Base-by-base conservation (phyloP, 2,797 vertebrate species). In the Limosa lapponica region DNA sequence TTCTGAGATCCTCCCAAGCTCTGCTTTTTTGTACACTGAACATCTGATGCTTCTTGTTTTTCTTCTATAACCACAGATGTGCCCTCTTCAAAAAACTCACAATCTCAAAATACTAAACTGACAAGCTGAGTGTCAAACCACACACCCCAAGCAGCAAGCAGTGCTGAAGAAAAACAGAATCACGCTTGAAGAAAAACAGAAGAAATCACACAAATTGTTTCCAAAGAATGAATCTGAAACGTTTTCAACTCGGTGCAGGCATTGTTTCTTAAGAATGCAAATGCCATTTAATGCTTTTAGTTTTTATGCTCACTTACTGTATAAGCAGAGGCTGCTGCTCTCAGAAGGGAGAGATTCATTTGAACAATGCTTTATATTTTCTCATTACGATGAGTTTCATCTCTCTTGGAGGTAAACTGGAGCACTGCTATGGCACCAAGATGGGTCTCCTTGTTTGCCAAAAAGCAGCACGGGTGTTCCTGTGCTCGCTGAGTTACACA, bases 61-160 rank as follows among this genome's bases (percentile, higher is more conserved):
- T 92, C 87, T 94, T 89, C 89, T 95, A 78, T 93, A 97, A 97
- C 97, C 97, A 97, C 96, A 97, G 83, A 95, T 89, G 93, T 82
- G 77, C 95, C 97, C 96, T 97, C 97, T 97, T 97, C 94, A 97
- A 97, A 97, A 97, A 96, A 81, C 84, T 95, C 90, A 90, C 81
- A 96, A 89, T 96, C 95, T 97, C 93, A 96, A 95, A 96, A 74
- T 41, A 80, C 90, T 91, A 87, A 94, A 85, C 91, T 91, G 95
- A 87, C 97, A 82, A 57, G 95, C 90, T 75, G 62, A 82, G 95
- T 66, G 90, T 95, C 87, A 97, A 96, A 97, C 95, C 90, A 95
- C 96, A 97, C 72, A 96, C 87, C 92, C 96, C 95, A 95, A 85
- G 89, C 90, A 86, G 91, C 79, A 94, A 96, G 83, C 87, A 93